phyloP scores from a whole-genome alignment of 2,888 invertebrate genomes.

The Helicoverpa assulta region DNA sequence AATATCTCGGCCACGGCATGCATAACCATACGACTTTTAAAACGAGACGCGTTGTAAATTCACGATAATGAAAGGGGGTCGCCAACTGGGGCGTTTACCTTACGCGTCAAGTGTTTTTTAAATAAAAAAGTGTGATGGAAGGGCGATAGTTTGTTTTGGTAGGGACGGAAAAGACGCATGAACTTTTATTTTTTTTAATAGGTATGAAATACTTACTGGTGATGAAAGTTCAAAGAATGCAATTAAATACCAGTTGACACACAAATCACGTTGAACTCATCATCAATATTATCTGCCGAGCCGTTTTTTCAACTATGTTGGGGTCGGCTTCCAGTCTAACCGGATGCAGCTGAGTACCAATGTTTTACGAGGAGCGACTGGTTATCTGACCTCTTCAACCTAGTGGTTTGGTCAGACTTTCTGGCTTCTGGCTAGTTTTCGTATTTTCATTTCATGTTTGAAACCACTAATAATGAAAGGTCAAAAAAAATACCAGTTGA shows the following conservation, averaged over 20 bases:
- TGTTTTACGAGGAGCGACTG: no score
- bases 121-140: slow-evolving; percentile 25
- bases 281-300: no score
- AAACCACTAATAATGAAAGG: no score
- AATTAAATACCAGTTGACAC: no score
- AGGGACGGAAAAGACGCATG: background rate
- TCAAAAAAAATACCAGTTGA: background rate
- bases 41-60: slow-evolving; percentile 62
- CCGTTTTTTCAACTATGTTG: no score
- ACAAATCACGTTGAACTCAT: no score
- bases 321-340: no score
- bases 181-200: background rate
- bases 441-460: no score
- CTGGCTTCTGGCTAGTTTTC: no score
- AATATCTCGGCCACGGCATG: slow-evolving; percentile 68
- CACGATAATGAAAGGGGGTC: slow-evolving; percentile 71
- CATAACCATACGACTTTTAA: slow-evolving; percentile 63
- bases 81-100: slow-evolving; percentile 63
- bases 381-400: no score
- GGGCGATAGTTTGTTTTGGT: slow-evolving; percentile 29
- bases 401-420: no score
- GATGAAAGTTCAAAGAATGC: background rate
- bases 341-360: no score
- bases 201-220: background rate
- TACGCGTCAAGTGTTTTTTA: slow-evolving; percentile 48